Conservation (phyloP, 2,888 invertebrate species). For the Drosophila suboccidentalis region DNA sequence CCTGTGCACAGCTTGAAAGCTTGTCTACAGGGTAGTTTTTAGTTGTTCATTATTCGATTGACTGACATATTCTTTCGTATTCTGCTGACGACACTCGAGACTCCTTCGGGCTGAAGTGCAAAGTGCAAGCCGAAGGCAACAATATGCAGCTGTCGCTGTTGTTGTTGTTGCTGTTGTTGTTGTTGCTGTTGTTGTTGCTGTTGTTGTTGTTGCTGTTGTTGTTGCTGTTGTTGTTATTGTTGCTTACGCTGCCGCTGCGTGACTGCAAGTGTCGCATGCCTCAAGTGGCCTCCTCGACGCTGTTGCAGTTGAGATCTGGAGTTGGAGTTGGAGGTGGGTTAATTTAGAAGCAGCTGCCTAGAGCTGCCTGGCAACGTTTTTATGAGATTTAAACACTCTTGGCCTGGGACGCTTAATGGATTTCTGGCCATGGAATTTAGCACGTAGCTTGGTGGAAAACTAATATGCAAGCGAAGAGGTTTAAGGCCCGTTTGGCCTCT, state of each 20-base stretch:
- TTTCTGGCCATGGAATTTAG: constrained; percentile 75
- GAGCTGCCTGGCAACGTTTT: constrained; percentile 49
- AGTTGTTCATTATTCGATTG: constrained; percentile 2
- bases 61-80: constrained; percentile 29
- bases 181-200: constrained; percentile 13
- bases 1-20: no score
- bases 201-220: constrained; percentile 1
- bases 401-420: constrained; percentile 68
- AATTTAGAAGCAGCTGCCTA: constrained; percentile 74
- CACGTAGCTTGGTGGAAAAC: constrained; percentile 73
- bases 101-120: constrained; percentile 70
- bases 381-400: constrained; percentile 77
- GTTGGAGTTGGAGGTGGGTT: constrained; percentile 50
- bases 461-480: constrained; percentile 61
- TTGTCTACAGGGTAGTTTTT: constrained; percentile 24
- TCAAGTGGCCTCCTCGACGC: constrained; percentile 60
- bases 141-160: constrained; percentile 54
- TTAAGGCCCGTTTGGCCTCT: constrained; percentile 12
- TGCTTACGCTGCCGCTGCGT: constrained; percentile 26
- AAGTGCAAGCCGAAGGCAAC: constrained; percentile 68
- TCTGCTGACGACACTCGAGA: constrained; percentile 62
- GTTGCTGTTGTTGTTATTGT: constrained; percentile 2
- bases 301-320: constrained; percentile 29
- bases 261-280: constrained; percentile 60
- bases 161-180: constrained; percentile 11